phyloP scores from a whole-genome alignment of 1,140 invertebrate species.

The Drosophila lacertosa region DNA sequence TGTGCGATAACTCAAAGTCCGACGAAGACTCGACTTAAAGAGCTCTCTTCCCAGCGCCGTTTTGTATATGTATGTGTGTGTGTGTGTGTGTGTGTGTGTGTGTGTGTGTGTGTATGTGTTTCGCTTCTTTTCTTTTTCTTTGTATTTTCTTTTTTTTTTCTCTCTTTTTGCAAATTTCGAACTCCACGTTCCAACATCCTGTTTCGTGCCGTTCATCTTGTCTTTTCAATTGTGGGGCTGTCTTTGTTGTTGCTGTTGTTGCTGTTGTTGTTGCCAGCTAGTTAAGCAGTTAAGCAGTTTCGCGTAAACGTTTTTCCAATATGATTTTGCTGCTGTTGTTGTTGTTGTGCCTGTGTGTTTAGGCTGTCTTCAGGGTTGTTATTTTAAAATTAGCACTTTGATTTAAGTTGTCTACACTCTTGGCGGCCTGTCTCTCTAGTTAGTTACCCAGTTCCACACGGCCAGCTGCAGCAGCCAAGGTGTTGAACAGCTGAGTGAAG shows the following conservation, averaged over 20 bases:
- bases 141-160: not conserved
- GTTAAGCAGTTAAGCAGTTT: conserved; percentile 81
- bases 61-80: no score
- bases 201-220: conserved; percentile 81
- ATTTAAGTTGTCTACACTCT: conserved; percentile 82
- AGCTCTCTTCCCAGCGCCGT: conserved; percentile 34
- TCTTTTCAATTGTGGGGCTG: conserved; percentile 76
- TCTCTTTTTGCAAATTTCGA: conserved; percentile 69
- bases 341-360: conserved; percentile 68
- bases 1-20: conserved; percentile 77
- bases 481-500: conserved; percentile 80
- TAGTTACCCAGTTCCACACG: conserved; percentile 36
- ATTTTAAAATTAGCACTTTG: conserved; percentile 83
- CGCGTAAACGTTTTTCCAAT: conserved; percentile 80
- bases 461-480: conserved; percentile 61
- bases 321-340: conserved; percentile 56
- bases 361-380: conserved; percentile 80
- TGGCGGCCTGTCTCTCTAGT: conserved; percentile 75
- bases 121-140: not conserved
- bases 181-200: conserved; percentile 79
- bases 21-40: conserved; percentile 16
- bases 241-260: conserved; percentile 30
- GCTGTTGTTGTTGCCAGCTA: conserved; percentile 73
- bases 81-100: no score
- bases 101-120: no score